phyloP scores from a whole-genome alignment of 2,888 invertebrate species.

The Nomada ferruginata region DNA sequence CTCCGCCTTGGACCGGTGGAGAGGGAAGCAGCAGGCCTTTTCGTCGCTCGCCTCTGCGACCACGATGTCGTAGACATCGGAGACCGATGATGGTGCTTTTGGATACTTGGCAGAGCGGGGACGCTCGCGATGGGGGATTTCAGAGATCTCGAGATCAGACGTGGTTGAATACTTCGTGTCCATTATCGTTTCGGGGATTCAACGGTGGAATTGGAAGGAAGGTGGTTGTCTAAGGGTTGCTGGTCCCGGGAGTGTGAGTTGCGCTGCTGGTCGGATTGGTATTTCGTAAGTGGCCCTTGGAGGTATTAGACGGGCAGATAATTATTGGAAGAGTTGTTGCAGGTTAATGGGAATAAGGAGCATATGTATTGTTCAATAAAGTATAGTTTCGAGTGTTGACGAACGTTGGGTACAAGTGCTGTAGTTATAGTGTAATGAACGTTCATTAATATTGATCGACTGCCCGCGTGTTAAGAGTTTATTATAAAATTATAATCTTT shows the following conservation, averaged over 20 bases:
- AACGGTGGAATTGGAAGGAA: neutral
- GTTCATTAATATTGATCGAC: too few relatives aligned
- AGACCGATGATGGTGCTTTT: constrained; percentile 24
- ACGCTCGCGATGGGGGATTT: constrained; percentile 7
- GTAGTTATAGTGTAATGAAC: too few relatives aligned
- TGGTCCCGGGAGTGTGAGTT: neutral
- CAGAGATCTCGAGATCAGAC: constrained; percentile 26
- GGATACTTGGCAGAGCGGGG: constrained; percentile 13
- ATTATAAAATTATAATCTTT: too few relatives aligned
- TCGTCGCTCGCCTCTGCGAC: constrained; percentile 17
- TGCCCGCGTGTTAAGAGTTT: too few relatives aligned
- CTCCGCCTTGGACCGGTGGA: neutral
- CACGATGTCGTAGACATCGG: constrained; percentile 13
- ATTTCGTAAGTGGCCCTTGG: too few relatives aligned
- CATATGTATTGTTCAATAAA: too few relatives aligned
- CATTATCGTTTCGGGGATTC: constrained; percentile 21
- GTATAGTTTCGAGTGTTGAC: too few relatives aligned
- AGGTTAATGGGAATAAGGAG: too few relatives aligned
- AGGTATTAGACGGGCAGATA: too few relatives aligned
- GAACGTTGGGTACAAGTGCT: too few relatives aligned
- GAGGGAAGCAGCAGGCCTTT: constrained; percentile 20
- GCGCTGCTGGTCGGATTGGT: neutral
- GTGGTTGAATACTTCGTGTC: neutral
- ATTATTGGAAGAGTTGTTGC: too few relatives aligned
- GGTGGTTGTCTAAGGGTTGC: neutral